Evolutionary conservation across 2,113 vertebrate species (phyloP).

Genomic region (Aramus guarauna): DNA sequence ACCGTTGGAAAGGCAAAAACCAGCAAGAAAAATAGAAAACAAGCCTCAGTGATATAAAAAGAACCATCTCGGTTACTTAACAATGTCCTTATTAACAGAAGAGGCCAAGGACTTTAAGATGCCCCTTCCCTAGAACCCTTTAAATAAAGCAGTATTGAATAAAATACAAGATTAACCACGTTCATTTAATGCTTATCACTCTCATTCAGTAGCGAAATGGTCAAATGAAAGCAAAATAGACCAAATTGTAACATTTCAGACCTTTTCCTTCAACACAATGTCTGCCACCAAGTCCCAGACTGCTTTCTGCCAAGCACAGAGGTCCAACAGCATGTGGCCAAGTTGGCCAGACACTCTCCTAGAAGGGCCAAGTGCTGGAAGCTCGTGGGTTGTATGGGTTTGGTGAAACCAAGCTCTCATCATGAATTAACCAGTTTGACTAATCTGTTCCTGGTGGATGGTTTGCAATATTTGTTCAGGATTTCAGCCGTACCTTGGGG

Average conservation of each 20-base stretch:
- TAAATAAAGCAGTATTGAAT: not conserved
- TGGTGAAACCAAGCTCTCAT: not conserved
- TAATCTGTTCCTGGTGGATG: not conserved
- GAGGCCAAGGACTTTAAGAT: not conserved
- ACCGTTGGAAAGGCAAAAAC: not conserved
- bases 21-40: not conserved
- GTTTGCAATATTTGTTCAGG: not conserved
- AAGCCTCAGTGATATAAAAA: not conserved
- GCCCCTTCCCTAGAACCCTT: not conserved
- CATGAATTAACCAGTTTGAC: not conserved
- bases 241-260: not conserved
- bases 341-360: not conserved
- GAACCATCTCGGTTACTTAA: not conserved
- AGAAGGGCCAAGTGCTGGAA: not conserved
- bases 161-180: not conserved
- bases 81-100: not conserved
- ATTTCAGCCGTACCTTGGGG: not conserved
- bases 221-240: not conserved
- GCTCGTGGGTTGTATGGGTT: accelerated
- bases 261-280: not conserved
- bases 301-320: not conserved
- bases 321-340: not conserved
- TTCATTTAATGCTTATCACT: not conserved
- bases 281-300: accelerated
- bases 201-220: not conserved